Evolutionary conservation across 2,888 invertebrate genomes (phyloP).

Genomic region (Nomada lathburiana): DNA sequence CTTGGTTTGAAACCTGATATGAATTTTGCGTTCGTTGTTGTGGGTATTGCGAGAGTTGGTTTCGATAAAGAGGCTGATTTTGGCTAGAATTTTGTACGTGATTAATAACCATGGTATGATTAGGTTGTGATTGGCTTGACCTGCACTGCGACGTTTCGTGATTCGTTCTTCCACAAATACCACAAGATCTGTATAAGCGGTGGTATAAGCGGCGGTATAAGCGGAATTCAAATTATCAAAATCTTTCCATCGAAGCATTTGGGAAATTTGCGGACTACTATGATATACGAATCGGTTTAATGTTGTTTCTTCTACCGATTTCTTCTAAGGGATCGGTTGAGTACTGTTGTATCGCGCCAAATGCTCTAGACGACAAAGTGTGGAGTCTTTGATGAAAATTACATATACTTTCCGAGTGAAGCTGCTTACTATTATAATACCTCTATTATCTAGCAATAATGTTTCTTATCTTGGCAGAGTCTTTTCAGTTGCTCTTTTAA

Average conservation of each 20-base stretch:
- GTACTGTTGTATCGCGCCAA: conserved; percentile 12
- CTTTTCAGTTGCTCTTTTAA: conserved; percentile 20
- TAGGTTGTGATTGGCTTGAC: not conserved
- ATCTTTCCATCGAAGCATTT: too few relatives aligned
- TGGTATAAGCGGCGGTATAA: too few relatives aligned
- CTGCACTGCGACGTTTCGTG: conserved; percentile 15
- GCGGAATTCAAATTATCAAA: too few relatives aligned
- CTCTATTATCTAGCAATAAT: conserved; percentile 34
- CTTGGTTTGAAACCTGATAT: not conserved
- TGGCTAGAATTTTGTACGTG: not conserved
- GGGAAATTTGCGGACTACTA: too few relatives aligned
- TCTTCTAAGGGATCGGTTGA: not conserved
- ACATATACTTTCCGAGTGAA: not conserved
- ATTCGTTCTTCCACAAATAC: conserved; percentile 3
- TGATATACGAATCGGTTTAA: too few relatives aligned
- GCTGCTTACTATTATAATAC: conserved; percentile 19
- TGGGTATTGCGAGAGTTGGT: not conserved
- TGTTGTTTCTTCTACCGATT: too few relatives aligned
- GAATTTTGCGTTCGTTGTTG: not conserved
- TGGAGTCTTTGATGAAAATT: conserved; percentile 20
- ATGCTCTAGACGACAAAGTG: conserved; percentile 6
- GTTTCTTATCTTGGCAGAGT: conserved; percentile 24
- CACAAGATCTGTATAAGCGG: too few relatives aligned
- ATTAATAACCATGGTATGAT: not conserved
- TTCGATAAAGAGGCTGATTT: not conserved